Base-by-base conservation (phyloP, 2,797 vertebrate genomes). In the Danio albolineatus region DNA sequence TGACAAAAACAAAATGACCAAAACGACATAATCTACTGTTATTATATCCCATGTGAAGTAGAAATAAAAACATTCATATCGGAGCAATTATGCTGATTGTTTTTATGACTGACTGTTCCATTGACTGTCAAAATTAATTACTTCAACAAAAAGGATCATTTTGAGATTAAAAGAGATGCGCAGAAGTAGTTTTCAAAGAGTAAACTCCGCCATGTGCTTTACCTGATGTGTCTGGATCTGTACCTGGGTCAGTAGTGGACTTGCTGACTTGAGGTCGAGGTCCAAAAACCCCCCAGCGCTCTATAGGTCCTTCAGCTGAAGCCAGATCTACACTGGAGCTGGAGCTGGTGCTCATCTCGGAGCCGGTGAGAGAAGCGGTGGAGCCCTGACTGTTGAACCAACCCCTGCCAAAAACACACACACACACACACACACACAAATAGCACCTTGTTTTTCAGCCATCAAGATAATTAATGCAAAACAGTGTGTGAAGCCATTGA, bases 271-370 rank as follows among this genome's bases (percentile, higher is more conserved):
- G 86, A 48, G 92, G 82, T n/a, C 92, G 90, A 51, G 85, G 88
- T 84, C 93, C 92, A 84, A 94, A 95, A 49, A 93, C 87, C 51
- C 77, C 92, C 94, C 94, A 95, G 75, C 82, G 91, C 16, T 95
- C 94, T 59, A 88, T 83, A 81, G 69, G 71, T 56, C 91, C 92
- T 14, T 95, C 93, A 48, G 91, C 91, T 83, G 92, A 90, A 84
- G 92, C 92, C 91, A 94, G 90, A 79, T 92, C 92, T 82, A 85
- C 46, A 76, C 56, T 82, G 88, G 67, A 83, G 80, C 61, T 95
- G 21, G 90, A 89, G 38, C 69, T 65, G 10, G 85, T 38, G 75
- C 91, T 93, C 84, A 90, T 13, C 71, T 93, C 93, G 43, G 93
- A 93, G n/a, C 92, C 80, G 0, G 91, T 49, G 54, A 88, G 83